phyloP scores from a whole-genome alignment of 2,113 vertebrate species.

The Mus pahari region DNA sequence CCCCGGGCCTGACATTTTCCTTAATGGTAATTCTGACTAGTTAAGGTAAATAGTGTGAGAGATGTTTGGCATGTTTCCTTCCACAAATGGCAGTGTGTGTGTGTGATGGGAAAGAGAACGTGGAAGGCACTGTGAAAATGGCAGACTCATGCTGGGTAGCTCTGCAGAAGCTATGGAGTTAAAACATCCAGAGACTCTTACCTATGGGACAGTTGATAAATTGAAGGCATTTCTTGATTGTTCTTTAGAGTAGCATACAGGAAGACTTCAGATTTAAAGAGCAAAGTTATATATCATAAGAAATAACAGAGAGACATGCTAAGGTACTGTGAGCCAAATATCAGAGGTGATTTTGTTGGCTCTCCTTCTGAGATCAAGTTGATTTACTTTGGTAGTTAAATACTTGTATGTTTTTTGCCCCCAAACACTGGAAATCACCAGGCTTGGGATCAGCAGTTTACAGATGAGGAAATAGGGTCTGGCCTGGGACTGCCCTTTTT shows the following conservation, averaged over 20 bases:
- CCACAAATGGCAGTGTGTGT: neutral
- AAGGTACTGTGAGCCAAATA: neutral
- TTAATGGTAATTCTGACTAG: constrained; percentile 41
- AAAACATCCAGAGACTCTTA: constrained; percentile 37
- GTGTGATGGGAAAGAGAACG: neutral
- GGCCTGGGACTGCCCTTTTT: neutral
- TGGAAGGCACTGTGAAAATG: neutral
- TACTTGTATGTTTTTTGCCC: neutral
- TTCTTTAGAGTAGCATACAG: constrained; percentile 58
- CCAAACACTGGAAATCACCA: neutral
- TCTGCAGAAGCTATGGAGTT: constrained; percentile 38
- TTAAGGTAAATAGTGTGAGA: constrained; percentile 54
- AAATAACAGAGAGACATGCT: constrained; percentile 27
- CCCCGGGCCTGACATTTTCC: constrained; percentile 62
- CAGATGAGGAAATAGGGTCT: neutral
- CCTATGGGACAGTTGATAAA: constrained; percentile 66
- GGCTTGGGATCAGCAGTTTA: neutral
- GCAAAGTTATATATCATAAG: constrained; percentile 71
- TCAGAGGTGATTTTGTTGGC: neutral
- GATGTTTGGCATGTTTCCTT: constrained; percentile 27
- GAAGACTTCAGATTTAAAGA: constrained; percentile 76
- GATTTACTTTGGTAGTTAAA: neutral
- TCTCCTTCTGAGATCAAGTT: constrained; percentile 18
- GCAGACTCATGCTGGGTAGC: neutral
- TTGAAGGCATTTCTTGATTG: constrained; percentile 62